Evolutionary conservation across 2,888 invertebrate species (phyloP).

Genomic region (Phyto melanocephala): DNA sequence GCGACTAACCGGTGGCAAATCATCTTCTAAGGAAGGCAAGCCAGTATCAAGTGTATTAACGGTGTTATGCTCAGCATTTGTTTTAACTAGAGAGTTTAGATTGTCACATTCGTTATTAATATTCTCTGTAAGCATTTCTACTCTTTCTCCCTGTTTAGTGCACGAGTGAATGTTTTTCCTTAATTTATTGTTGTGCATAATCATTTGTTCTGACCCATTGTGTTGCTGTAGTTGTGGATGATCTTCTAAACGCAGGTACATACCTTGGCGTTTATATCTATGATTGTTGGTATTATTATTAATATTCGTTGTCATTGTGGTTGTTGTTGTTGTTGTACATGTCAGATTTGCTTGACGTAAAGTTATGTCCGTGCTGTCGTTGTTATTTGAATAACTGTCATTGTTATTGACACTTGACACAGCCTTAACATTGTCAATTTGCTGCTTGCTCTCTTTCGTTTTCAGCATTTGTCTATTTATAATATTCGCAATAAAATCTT

Average conservation of each 20-base stretch:
- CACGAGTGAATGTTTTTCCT: slow-evolving; percentile 33
- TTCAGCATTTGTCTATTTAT: slow-evolving; percentile 69
- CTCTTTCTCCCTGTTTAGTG: slow-evolving; percentile 10
- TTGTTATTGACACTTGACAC: slow-evolving; percentile 51
- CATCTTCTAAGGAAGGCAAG: slow-evolving; percentile 10
- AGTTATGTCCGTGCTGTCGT: slow-evolving; percentile 18
- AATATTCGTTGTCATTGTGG: slow-evolving; percentile 49
- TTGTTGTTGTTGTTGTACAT: slow-evolving; percentile 51
- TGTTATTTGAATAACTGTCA: slow-evolving; percentile 25
- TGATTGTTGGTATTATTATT: slow-evolving; percentile 47
- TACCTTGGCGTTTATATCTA: slow-evolving; percentile 68
- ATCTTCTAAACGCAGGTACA: slow-evolving; percentile 69
- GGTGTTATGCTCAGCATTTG: slow-evolving; percentile 45
- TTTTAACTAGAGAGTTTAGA: slow-evolving; percentile 36
- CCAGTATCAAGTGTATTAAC: slow-evolving; percentile 52
- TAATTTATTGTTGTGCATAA: slow-evolving; percentile 18
- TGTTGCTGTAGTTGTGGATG: slow-evolving; percentile 37
- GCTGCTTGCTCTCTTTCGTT: slow-evolving; percentile 39
- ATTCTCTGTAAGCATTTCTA: background rate
- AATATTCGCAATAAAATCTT: slow-evolving; percentile 75
- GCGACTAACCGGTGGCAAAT: background rate
- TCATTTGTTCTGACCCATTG: slow-evolving; percentile 12
- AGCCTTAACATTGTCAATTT: slow-evolving; percentile 22
- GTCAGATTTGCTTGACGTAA: slow-evolving; percentile 34
- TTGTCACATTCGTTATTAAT: slow-evolving; percentile 17